Conservation (phyloP, 1,140 invertebrate species). For the Probaryconus sp. region DNA sequence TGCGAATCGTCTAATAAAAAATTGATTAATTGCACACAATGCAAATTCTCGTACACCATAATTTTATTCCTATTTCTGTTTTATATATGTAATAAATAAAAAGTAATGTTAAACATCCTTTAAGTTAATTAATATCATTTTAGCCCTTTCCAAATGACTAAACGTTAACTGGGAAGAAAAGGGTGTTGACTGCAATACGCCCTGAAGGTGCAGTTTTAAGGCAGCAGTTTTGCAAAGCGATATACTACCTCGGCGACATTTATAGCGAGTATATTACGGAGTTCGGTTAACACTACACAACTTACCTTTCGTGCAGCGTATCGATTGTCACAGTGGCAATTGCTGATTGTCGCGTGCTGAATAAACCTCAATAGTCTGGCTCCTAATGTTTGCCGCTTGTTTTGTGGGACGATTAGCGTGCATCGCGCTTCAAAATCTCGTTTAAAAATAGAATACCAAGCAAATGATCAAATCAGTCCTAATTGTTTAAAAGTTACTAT, state of each 20-base stretch:
- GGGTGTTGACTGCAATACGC: background rate
- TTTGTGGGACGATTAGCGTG: constrained; percentile 29
- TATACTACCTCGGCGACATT: constrained; percentile 30
- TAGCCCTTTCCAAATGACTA: no score
- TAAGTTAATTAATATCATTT: no score
- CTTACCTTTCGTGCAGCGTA: constrained; percentile 32
- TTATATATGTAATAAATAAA: no score
- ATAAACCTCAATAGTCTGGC: constrained; percentile 36
- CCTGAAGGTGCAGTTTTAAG: constrained; percentile 22
- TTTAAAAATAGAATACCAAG: constrained; percentile 19
- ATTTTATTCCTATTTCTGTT: no score
- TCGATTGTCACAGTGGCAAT: constrained; percentile 47
- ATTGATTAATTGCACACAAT: no score
- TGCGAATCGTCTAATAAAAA: no score
- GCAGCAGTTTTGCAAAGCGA: constrained; percentile 17
- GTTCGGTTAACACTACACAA: constrained; percentile 26
- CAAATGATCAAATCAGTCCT: constrained; percentile 37
- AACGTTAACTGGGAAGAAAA: no score
- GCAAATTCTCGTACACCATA: no score
- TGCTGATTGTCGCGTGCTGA: constrained; percentile 49
- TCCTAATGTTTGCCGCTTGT: constrained; percentile 24
- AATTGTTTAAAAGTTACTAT: constrained; percentile 26
- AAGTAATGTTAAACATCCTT: no score
- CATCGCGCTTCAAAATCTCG: constrained; percentile 27
- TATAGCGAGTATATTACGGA: constrained; percentile 29